Evolutionary conservation across 2,888 invertebrate species (phyloP).

Genomic region (Minunthozetes semirufus): DNA sequence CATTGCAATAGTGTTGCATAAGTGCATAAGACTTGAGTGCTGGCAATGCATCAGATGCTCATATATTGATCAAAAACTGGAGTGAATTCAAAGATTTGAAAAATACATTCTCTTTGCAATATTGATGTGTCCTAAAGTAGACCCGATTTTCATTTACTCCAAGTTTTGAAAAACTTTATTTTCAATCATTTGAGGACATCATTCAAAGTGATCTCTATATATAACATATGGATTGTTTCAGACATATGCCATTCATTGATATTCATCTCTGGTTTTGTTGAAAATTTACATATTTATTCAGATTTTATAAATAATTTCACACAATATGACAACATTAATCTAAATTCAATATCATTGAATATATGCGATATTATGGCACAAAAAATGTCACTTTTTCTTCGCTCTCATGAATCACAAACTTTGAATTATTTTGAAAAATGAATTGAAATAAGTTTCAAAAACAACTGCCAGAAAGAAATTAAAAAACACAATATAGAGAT

Average conservation of each 20-base stretch:
- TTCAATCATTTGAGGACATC: not conserved
- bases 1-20: conserved; percentile 1
- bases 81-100: conserved; percentile 9
- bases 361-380: not conserved
- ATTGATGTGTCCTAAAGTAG: not conserved
- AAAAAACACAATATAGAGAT: too few relatives aligned
- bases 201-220: conserved; percentile 1
- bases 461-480: too few relatives aligned
- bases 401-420: too few relatives aligned
- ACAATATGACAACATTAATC: conserved; percentile 29
- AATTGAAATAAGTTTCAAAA: too few relatives aligned
- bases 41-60: conserved; percentile 25
- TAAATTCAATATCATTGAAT: conserved; percentile 5
- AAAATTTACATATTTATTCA: conserved; percentile 22
- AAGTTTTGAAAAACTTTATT: not conserved
- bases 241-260: not conserved
- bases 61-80: conserved; percentile 11
- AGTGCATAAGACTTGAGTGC: conserved; percentile 13
- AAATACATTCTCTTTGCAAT: not conserved
- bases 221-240: not conserved
- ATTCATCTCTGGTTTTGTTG: conserved; percentile 6
- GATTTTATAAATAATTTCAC: conserved; percentile 26
- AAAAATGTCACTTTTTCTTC: too few relatives aligned
- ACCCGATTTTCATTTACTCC: conserved; percentile 9
- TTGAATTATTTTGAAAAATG: too few relatives aligned